A percentile compares a stretch with the other conserved stretches of the same genome.
Evolutionary conservation across 1,140 invertebrate species (phyloP).

Genomic region (Drosophila ogumai): DNA sequence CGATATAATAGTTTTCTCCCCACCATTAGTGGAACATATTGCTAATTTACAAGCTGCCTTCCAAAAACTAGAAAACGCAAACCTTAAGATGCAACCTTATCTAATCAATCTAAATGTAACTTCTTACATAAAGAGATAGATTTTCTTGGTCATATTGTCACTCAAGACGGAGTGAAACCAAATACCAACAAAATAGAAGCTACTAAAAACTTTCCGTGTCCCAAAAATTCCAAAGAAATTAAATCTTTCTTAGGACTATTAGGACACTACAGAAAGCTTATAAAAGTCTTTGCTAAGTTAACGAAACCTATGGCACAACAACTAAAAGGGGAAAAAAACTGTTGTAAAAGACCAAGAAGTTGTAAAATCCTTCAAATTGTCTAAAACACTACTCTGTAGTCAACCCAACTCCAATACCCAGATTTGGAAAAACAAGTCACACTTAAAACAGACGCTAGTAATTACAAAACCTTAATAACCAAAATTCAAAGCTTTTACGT

Average conservation of each 20-base stretch:
- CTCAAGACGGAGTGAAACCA: too few relatives aligned
- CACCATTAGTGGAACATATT: background rate
- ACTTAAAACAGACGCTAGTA: slow-evolving; percentile 2
- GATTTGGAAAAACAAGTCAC: slow-evolving; percentile 2
- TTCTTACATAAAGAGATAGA: background rate
- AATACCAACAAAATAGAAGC: too few relatives aligned
- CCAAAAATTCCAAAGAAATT: too few relatives aligned
- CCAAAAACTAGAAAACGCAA: background rate
- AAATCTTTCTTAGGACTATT: background rate
- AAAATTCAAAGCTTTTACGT: background rate
- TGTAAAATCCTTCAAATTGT: background rate
- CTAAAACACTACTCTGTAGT: slow-evolving; percentile 5
- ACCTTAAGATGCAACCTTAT: background rate
- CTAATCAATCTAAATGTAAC: background rate
- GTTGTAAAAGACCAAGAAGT: slow-evolving; percentile 5
- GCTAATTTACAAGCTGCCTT: background rate
- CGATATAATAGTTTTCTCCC: background rate
- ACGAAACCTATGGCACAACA: slow-evolving; percentile 1
- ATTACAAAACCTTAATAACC: background rate
- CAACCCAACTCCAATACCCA: background rate
- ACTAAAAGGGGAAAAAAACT: background rate
- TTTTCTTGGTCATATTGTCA: background rate
- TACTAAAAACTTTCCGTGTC: too few relatives aligned
- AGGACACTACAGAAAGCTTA: background rate
- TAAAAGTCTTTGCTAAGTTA: background rate